phyloP scores from a whole-genome alignment of 1,140 invertebrate species.

The Mactra quadrangularis region DNA sequence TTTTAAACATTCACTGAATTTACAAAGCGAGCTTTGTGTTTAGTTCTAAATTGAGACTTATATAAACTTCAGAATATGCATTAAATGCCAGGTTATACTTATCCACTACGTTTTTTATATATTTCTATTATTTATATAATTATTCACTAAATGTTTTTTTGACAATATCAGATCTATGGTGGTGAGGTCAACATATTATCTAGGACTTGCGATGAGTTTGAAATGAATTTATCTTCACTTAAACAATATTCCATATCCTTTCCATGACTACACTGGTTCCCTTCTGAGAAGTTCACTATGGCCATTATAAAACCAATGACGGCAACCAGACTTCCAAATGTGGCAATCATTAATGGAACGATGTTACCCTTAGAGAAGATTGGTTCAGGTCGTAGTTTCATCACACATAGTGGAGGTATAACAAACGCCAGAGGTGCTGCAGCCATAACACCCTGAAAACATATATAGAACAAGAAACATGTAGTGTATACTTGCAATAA shows the following conservation, averaged over 20 bases:
- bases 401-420: slow-evolving; percentile 91
- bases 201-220: background rate
- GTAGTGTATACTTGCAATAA: too few species aligned
- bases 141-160: too few species aligned
- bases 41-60: too few species aligned
- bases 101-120: too few species aligned
- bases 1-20: too few species aligned
- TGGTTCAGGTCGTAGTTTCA: slow-evolving; percentile 90
- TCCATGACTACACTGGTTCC: slow-evolving; percentile 87
- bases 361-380: slow-evolving; percentile 89
- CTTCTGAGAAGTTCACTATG: slow-evolving; percentile 84
- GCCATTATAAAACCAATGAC: slow-evolving; percentile 87
- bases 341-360: slow-evolving; percentile 88
- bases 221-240: background rate
- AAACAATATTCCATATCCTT: slow-evolving; percentile 87
- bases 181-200: too few species aligned
- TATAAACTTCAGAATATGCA: too few species aligned
- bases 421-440: slow-evolving; percentile 94
- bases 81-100: too few species aligned
- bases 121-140: too few species aligned
- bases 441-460: slow-evolving; percentile 90
- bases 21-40: too few species aligned
- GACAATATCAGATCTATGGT: too few species aligned
- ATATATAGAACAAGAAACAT: too few species aligned
- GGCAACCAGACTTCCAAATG: slow-evolving; percentile 90